A percentile compares a stretch with the other conserved stretches of the same genome.
phyloP scores from a whole-genome alignment of 2,888 invertebrate genomes.

The Callyntrura sp. region DNA sequence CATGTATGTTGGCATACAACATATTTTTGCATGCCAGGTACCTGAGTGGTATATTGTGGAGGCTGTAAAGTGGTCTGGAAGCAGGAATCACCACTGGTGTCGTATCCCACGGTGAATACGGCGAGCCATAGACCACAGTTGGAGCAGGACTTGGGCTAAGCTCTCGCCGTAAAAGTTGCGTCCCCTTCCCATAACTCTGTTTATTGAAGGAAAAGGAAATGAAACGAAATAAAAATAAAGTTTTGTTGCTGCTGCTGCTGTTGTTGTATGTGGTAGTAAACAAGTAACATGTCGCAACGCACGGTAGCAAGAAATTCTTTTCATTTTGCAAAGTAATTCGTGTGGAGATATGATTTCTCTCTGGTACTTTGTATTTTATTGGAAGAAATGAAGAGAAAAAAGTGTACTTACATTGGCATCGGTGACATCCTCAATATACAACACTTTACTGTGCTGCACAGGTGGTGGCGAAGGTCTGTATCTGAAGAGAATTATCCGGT shows the following conservation, averaged over 20 bases:
- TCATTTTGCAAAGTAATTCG: conserved; percentile 1
- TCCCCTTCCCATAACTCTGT: conserved; percentile 75
- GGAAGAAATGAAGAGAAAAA: conserved; percentile 32
- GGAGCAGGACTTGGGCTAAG: conserved; percentile 63
- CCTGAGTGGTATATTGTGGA: conserved; percentile 80
- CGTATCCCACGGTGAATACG: conserved; percentile 56
- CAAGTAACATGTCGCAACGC: not conserved
- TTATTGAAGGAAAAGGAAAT: conserved; percentile 52
- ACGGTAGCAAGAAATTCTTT: not conserved
- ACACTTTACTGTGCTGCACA: conserved; percentile 75
- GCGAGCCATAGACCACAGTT: conserved; percentile 53
- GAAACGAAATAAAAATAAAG: conserved; percentile 8
- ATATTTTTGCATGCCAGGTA: conserved; percentile 47
- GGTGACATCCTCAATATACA: conserved; percentile 81
- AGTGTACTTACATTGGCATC: conserved; percentile 59
- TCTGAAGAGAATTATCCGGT: conserved; percentile 70
- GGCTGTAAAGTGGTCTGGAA: conserved; percentile 76
- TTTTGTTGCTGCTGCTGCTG: conserved; percentile 7
- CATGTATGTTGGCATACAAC: not conserved
- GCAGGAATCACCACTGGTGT: conserved; percentile 57
- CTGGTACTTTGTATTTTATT: conserved; percentile 20
- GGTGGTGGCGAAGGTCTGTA: conserved; percentile 76
- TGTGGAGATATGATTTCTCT: conserved; percentile 13
- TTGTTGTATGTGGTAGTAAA: not conserved
- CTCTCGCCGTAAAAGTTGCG: conserved; percentile 72